These are phyloP conservation scores for Hymenochirus boettgeri DNA, from an alignment of 2,113 vertebrate genomes.

Conservation along the genomic window DNA sequence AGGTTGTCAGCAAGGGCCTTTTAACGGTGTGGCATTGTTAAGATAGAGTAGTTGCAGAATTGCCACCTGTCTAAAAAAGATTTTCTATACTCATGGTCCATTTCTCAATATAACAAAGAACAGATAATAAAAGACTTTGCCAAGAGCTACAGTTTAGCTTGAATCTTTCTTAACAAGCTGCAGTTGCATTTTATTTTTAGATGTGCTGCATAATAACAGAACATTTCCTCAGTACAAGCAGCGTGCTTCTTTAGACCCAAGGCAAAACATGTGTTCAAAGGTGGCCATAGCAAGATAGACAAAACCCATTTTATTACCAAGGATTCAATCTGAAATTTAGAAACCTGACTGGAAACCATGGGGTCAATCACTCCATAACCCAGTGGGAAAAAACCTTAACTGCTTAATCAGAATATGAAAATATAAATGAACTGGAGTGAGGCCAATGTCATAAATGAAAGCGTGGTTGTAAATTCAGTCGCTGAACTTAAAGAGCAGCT, in stretches of 20 bases:
- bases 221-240: neutral
- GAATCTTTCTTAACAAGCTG: constrained; percentile 1
- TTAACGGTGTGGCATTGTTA: neutral
- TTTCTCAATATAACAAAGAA: constrained; percentile 1
- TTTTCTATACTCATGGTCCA: neutral
- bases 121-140: neutral
- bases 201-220: neutral
- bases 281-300: neutral
- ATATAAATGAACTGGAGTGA: neutral
- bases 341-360: neutral
- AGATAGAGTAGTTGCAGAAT: neutral
- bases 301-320: neutral
- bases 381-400: neutral
- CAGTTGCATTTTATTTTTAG: neutral
- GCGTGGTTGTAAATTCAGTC: neutral
- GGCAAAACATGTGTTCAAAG: neutral
- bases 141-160: neutral
- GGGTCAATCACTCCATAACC: neutral
- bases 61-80: constrained; percentile 2
- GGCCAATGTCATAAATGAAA: neutral
- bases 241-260: neutral
- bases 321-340: neutral
- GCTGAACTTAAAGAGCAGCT: constrained; percentile 2
- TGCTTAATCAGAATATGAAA: neutral
- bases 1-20: constrained; percentile 2